A percentile compares a stretch with the other conserved stretches of the same genome.
Conservation (phyloP, 35 echinoderm and acorn worm species). For the Heliocidaris tuberculata region DNA sequence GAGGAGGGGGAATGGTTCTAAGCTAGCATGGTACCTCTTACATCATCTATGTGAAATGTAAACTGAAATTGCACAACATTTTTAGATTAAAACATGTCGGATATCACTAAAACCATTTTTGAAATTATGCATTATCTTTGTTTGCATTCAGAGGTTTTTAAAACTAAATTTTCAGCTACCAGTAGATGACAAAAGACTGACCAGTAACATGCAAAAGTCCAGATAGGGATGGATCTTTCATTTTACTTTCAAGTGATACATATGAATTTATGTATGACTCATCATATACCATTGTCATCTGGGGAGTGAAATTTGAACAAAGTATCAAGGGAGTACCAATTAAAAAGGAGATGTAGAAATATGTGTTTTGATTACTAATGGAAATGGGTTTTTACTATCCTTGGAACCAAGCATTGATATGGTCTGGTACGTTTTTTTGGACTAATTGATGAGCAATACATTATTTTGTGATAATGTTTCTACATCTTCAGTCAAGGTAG, state of each 20-base stretch:
- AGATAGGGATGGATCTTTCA: not conserved
- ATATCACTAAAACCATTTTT: no score
- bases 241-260: not conserved
- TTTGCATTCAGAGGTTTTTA: no score
- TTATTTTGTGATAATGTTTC: slow-evolving; percentile 5
- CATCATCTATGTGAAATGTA: no score
- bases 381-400: slow-evolving; percentile 1
- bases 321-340: not conserved
- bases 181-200: not conserved
- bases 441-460: slow-evolving; percentile 11
- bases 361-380: slow-evolving; percentile 12
- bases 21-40: no score
- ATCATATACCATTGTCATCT: not conserved
- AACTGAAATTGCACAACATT: no score
- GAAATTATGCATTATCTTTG: no score
- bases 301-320: not conserved
- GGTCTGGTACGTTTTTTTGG: not conserved
- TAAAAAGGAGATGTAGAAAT: not conserved
- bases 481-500: slow-evolving; percentile 10
- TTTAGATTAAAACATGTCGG: no score
- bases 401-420: not conserved
- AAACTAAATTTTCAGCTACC: not conserved
- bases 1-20: no score
- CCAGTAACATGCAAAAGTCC: not conserved
- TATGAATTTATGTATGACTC: not conserved